These are phyloP conservation scores for Plestiodon gilberti DNA, from an alignment of 2,113 vertebrate genomes.

Conservation along the genomic window DNA sequence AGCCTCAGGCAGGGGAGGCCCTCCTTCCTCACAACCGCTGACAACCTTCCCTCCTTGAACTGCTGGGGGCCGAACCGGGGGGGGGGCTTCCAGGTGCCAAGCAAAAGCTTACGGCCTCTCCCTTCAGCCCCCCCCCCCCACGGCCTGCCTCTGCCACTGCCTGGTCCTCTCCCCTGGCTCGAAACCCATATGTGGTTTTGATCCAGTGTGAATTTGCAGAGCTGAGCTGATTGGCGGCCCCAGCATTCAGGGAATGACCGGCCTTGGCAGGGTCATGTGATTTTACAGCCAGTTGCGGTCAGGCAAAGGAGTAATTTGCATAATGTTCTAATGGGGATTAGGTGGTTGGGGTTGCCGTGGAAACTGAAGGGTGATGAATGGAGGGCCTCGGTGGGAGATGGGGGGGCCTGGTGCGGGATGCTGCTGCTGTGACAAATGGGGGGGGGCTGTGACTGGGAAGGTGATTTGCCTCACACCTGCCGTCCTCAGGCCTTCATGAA, in stretches of 20 bases:
- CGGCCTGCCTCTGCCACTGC: neutral
- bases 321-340: slow-evolving; percentile 85
- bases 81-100: too few species aligned
- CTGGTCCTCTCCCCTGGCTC: slow-evolving; percentile 2
- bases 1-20: too few species aligned
- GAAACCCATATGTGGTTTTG: slow-evolving; percentile 7
- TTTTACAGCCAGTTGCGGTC: slow-evolving; percentile 86
- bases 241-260: slow-evolving; percentile 86
- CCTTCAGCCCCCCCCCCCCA: neutral
- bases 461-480: too few species aligned
- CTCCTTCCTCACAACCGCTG: too few species aligned
- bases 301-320: slow-evolving; percentile 84
- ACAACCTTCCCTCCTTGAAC: too few species aligned
- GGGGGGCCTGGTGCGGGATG: slow-evolving; percentile 51
- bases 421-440: neutral
- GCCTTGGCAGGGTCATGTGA: slow-evolving; percentile 81
- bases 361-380: slow-evolving; percentile 79
- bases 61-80: too few species aligned
- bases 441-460: too few species aligned
- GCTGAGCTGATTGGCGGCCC: slow-evolving; percentile 80
- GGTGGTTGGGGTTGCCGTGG: slow-evolving; percentile 84
- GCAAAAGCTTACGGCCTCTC: too few species aligned
- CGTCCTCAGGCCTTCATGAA: neutral
- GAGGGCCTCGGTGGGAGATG: slow-evolving; percentile 54
- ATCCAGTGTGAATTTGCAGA: slow-evolving; percentile 81